Base-by-base conservation (phyloP, 2,113 vertebrate genomes). In the human region DNA sequence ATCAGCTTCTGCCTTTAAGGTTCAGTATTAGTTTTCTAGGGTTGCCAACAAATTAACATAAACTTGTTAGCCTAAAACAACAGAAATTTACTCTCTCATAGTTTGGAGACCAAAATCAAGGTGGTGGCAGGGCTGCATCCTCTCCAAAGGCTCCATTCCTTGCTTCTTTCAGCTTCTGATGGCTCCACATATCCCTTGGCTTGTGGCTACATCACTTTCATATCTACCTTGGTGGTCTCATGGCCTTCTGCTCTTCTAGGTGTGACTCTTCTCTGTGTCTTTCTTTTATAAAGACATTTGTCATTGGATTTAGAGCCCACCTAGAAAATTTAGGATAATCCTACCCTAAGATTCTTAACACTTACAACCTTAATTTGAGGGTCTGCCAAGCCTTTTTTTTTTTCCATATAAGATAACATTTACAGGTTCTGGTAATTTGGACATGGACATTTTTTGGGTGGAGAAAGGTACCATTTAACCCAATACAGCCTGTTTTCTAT, bases 401-500 rank as follows among this genome's bases (percentile, higher is more conserved):
- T 94, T 48, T 70, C 9, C 45, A 84, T 45, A 68, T 59, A 66
- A 68, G 30, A 13, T 72, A 23, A 78, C 16, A 78, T 38, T 61
- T 30, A n/a, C n/a, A 61, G 40, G 20, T 73, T 73, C 73, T 89
- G 23, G 20, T 23, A 12, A 64, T 83, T 76, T 70, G 48, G n/a
- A 93, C 20, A 64, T 20, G 32, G 22, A 6, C 7, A 14, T 55
- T 38, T 32, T 48, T 75, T 88, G 32, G 17, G 35, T n/a, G 66
- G 32, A n/a, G 66, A 35, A 35, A n/a, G 13, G 38, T 23, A 52
- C 13, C 16, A 23, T 35, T 91, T 25, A 75, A 10, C 2, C 27
- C 20, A 27, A 1, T 27, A 27, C 0, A 59, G 1, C 0, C 8
- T n/a, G 6, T 78, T 30, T 38, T 57, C 45, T 23, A 11, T 10